phyloP scores from a whole-genome alignment of 2,797 vertebrate genomes.

The Tokudaia muenninki region DNA sequence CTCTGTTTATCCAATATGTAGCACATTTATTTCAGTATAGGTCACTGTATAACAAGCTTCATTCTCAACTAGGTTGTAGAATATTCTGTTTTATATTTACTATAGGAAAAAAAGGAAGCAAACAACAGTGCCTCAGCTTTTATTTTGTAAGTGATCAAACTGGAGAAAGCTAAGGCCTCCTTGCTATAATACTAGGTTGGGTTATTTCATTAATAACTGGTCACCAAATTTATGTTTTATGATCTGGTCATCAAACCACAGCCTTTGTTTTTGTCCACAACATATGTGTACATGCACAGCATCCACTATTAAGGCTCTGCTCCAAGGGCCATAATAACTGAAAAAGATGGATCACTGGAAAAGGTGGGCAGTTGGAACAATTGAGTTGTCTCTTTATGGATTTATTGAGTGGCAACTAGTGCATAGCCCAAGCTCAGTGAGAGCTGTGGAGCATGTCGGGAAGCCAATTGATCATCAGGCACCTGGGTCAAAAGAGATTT shows the following conservation, averaged over 20 bases:
- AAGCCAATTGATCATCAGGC: conserved; percentile 63
- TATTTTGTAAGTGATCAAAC: conserved; percentile 56
- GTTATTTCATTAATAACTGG: conserved; percentile 76
- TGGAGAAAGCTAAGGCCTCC: conserved; percentile 48
- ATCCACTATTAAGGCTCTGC: conserved; percentile 39
- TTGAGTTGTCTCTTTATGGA: conserved; percentile 74
- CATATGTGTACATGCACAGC: conserved; percentile 19
- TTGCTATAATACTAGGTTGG: conserved; percentile 39
- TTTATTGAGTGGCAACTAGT: conserved; percentile 72
- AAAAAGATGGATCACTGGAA: conserved; percentile 64
- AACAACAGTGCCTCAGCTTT: background rate
- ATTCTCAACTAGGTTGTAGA: background rate
- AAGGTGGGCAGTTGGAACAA: conserved; percentile 77
- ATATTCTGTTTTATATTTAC: background rate
- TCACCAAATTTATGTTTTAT: conserved; percentile 77
- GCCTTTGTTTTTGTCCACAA: conserved; percentile 65
- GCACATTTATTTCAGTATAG: background rate
- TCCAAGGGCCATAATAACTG: conserved; percentile 65
- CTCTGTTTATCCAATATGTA: background rate
- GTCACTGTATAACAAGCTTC: background rate
- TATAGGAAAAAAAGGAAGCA: background rate
- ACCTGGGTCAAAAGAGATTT: conserved; percentile 55
- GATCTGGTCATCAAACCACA: conserved; percentile 64
- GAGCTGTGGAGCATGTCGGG: background rate
- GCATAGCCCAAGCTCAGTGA: background rate